phyloP scores from a whole-genome alignment of 2,888 invertebrate species.

The Metellina segmentata region DNA sequence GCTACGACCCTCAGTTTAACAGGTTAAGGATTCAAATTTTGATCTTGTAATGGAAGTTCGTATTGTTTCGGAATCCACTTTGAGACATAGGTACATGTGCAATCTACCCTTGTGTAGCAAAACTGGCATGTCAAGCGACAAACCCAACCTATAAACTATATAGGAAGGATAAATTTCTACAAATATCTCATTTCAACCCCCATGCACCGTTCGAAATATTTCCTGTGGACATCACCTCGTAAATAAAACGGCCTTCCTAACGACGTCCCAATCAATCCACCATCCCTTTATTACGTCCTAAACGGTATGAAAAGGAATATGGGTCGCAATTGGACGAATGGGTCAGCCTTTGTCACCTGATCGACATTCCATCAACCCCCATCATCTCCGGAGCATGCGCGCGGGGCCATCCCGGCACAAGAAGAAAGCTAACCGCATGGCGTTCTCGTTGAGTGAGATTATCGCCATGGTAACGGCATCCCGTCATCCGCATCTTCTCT shows the following conservation, averaged over 20 bases:
- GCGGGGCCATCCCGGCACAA: neutral
- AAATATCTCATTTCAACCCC: no score
- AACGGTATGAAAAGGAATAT: constrained; percentile 22
- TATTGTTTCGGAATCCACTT: no score
- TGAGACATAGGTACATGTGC: no score
- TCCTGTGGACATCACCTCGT: neutral
- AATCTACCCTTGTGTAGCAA: no score
- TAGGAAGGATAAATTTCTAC: no score
- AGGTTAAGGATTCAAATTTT: no score
- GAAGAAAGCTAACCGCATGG: constrained; percentile 32
- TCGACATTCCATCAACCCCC: constrained; percentile 28
- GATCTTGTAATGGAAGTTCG: no score
- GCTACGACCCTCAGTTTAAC: no score
- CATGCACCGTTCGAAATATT: no score
- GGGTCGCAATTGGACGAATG: constrained; percentile 32
- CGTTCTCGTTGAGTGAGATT: constrained; percentile 45
- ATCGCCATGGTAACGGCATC: constrained; percentile 58
- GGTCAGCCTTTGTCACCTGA: constrained; percentile 45
- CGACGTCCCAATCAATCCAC: neutral
- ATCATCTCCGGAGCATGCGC: constrained; percentile 6
- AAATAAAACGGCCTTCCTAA: neutral
- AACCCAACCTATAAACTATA: no score
- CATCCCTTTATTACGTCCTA: neutral
- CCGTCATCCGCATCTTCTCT: constrained; percentile 39
- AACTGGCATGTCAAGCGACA: no score